phyloP scores from a whole-genome alignment of 2,888 invertebrate species.

The Tineola bisselliella region DNA sequence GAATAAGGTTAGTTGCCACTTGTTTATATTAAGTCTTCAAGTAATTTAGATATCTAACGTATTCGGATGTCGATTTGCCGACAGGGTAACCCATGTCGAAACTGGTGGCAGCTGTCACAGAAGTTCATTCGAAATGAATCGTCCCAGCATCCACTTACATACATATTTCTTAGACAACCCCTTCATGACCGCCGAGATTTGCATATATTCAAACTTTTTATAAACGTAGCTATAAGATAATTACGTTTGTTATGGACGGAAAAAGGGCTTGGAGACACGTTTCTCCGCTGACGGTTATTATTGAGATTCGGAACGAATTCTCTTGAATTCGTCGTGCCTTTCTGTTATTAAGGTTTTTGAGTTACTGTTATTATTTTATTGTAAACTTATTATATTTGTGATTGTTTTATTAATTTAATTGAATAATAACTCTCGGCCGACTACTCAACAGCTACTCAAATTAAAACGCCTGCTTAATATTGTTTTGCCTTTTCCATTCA shows the following conservation, averaged over 20 bases:
- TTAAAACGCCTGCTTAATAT: no score
- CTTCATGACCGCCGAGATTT: slow-evolving; percentile 2
- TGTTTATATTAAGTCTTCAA: background rate
- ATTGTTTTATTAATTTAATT: background rate
- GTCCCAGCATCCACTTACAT: slow-evolving; percentile 1
- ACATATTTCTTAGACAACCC: slow-evolving; percentile 13
- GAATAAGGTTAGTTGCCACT: background rate
- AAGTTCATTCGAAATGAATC: slow-evolving; percentile 12
- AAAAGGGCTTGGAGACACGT: background rate
- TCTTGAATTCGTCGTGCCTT: background rate
- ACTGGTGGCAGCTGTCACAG: slow-evolving; percentile 12
- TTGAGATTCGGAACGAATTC: background rate
- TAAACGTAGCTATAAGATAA: slow-evolving; percentile 1
- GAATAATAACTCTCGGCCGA: background rate
- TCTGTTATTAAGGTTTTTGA: background rate
- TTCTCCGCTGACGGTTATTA: background rate
- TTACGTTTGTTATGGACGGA: background rate
- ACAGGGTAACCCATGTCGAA: slow-evolving; percentile 9
- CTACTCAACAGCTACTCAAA: no score
- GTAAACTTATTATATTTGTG: background rate
- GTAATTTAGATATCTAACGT: slow-evolving; percentile 7
- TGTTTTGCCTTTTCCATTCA: no score
- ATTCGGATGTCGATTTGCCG: slow-evolving; percentile 11
- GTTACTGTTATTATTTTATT: background rate
- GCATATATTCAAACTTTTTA: slow-evolving; percentile 6